phyloP scores from a whole-genome alignment of 2,113 vertebrate genomes.

The Dascyllus trimaculatus region DNA sequence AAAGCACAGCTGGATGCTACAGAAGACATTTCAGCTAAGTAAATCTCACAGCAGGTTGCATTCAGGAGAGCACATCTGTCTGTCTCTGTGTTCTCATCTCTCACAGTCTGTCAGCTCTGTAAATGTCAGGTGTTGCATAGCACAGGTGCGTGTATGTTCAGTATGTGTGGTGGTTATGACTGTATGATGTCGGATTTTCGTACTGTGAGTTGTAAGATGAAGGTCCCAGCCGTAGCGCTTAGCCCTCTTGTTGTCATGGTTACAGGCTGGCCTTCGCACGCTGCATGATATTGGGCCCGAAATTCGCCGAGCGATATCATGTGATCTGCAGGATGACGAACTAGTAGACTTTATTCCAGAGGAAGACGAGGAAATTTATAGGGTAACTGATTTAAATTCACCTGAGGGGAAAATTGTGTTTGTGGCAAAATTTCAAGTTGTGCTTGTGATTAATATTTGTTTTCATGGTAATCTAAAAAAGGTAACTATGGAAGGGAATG shows the following conservation, averaged over 20 bases:
- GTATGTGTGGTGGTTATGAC: conserved; percentile 68
- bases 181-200: conserved; percentile 62
- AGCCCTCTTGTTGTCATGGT: conserved; percentile 90
- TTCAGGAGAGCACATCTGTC: conserved; percentile 73
- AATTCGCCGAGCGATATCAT: conserved; percentile 99
- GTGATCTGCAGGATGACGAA: conserved; percentile 99
- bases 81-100: conserved; percentile 78
- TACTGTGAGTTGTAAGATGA: conserved; percentile 61
- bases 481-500: conserved; percentile 21
- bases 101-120: conserved; percentile 74
- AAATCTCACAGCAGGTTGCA: conserved; percentile 40
- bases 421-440: conserved; percentile 37
- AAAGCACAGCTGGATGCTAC: conserved; percentile 44
- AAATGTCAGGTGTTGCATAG: conserved; percentile 71
- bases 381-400: conserved; percentile 89
- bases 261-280: conserved; percentile 98
- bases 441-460: conserved; percentile 31
- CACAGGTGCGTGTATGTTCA: conserved; percentile 63
- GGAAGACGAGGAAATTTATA: conserved; percentile 98
- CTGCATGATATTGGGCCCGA: conserved; percentile 99
- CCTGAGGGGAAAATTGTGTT: conserved; percentile 56
- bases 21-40: conserved; percentile 24
- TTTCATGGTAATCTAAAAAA: conserved; percentile 21
- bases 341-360: conserved; percentile 95
- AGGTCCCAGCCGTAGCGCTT: conserved; percentile 67